Percentiles rank a stretch among this genome's conserved stretches.
Conservation (phyloP, 2,888 invertebrate genomes). For the Hypomecis punctinalis region DNA sequence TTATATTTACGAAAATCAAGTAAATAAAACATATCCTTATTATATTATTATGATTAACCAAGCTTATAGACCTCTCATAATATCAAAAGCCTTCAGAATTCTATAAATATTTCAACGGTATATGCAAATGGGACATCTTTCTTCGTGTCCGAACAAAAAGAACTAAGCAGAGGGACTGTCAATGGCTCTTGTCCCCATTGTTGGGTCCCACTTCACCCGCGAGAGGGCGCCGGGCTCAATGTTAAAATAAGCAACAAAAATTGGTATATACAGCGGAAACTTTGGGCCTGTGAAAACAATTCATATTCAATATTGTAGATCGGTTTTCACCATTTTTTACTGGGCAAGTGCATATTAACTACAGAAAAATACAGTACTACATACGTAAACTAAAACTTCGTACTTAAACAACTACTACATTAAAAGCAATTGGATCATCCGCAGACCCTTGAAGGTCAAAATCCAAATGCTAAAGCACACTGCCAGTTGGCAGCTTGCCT, state of each 20-base stretch:
- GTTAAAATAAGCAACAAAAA: slow-evolving; percentile 52
- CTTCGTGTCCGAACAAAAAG: slow-evolving; percentile 45
- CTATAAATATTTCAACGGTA: slow-evolving; percentile 38
- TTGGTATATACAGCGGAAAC: slow-evolving; percentile 35
- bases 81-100: neutral
- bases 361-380: too few species aligned
- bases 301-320: neutral
- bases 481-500: too few species aligned
- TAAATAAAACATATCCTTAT: too few species aligned
- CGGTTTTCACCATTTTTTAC: neutral
- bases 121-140: slow-evolving; percentile 49
- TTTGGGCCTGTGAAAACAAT: slow-evolving; percentile 6
- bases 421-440: too few species aligned
- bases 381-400: too few species aligned
- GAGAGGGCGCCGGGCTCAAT: slow-evolving; percentile 50
- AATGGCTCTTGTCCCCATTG: slow-evolving; percentile 60
- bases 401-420: too few species aligned
- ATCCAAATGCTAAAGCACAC: too few species aligned
- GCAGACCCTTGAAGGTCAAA: too few species aligned
- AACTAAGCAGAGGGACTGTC: slow-evolving; percentile 49
- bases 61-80: neutral
- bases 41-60: neutral
- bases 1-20: too few species aligned
- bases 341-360: too few species aligned
- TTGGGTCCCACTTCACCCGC: slow-evolving; percentile 50